Base-by-base conservation (phyloP, 23 tunicate species). In the Trididemnum nubilum region DNA sequence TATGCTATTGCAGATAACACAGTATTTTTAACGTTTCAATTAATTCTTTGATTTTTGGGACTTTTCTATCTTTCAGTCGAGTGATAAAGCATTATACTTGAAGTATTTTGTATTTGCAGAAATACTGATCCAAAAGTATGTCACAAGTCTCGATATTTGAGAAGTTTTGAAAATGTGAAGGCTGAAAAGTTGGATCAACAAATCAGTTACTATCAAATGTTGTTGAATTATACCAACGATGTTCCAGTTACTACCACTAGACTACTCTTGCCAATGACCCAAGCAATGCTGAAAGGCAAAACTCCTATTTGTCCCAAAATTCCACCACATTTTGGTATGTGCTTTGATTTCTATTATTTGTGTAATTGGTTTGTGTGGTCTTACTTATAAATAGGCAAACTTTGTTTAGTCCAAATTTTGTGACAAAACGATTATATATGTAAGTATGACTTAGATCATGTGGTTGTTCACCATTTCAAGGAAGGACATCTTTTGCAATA, bases 241-340 rank as follows among this genome's bases (percentile, higher is more conserved):
- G 23, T 15, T 15, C 4, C 28, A 4, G 9, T 24, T 30, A 2
- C 38, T 5, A 9, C 3, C 7, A 33, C 15, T 9, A 33, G 33
- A 67, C 12, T 30, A 5, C 38, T 67, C 4, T n/a, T 67, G n/a
- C 74, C 74, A 3, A 33, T 67, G 3, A 67, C 74, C 7, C 31
- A 67, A 67, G 7, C 9, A 32, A 30, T 67, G 37, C 38, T 67
- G 7, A 38, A 67, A 21, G 33, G 33, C 31, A 33, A 67, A 3
- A 33, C 4, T 2, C 37, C 38, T 9, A 67, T 67, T 4, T 67
- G 74, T n/a, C 74, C 74, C 7, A 7, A 30, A 4, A 4, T 31
- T 5, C 38, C 74, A 67, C 74, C 74, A 12, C 12, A 33, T 33
- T 67, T 67, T 7, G 33, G 74, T 67, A 67, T 30, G 74, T 67